These are phyloP conservation scores for Morphnarchus princeps DNA, from an alignment of 2,113 vertebrate genomes.

Conservation along the genomic window DNA sequence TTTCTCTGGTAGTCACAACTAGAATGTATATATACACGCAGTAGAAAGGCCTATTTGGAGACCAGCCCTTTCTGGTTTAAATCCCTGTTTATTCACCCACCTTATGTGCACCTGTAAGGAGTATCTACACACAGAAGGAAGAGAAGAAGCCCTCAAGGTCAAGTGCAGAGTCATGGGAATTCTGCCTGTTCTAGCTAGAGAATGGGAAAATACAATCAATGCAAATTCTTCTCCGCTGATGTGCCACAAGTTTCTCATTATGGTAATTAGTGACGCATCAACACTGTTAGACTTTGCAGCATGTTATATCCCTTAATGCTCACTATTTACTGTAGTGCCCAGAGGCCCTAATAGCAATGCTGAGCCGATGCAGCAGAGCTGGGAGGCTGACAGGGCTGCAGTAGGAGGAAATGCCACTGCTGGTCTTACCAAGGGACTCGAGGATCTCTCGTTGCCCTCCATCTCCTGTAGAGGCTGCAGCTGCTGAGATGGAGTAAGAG, in stretches of 20 bases:
- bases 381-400: background rate
- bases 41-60: background rate
- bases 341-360: background rate
- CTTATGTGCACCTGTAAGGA: background rate
- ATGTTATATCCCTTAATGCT: constrained; percentile 24
- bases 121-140: background rate
- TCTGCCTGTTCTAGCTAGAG: background rate
- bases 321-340: background rate
- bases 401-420: background rate
- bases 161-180: background rate
- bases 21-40: background rate
- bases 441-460: background rate
- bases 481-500: background rate
- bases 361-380: background rate
- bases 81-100: background rate
- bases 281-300: constrained; percentile 19
- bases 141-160: background rate
- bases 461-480: background rate
- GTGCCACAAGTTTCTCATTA: constrained; percentile 10
- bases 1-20: background rate
- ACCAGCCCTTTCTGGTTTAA: background rate
- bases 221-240: constrained; percentile 38
- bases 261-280: constrained; percentile 44
- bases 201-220: background rate
- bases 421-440: background rate